phyloP scores from a whole-genome alignment of 2,113 vertebrate genomes.

The Elephantulus edwardii region DNA sequence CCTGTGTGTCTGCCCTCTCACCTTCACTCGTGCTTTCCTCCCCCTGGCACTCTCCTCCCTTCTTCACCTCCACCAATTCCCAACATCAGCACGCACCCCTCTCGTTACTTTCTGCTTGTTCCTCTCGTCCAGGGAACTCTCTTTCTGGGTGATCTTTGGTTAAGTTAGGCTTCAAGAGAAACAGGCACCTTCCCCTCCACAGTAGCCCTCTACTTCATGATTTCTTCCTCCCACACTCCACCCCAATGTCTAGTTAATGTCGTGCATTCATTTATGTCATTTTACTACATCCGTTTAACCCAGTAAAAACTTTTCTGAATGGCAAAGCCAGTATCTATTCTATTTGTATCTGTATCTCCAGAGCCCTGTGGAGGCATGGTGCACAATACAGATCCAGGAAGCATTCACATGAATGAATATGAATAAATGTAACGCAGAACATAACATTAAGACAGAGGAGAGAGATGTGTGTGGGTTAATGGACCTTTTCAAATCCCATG shows the following conservation, averaged over 20 bases:
- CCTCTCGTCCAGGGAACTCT: background rate
- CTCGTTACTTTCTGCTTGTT: background rate
- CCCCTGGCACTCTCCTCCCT: background rate
- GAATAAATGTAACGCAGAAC: background rate
- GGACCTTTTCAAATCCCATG: background rate
- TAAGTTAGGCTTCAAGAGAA: background rate
- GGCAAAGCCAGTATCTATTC: background rate
- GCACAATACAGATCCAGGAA: background rate
- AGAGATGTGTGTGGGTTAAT: background rate
- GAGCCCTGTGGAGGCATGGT: background rate
- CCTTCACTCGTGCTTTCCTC: background rate
- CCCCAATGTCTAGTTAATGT: background rate
- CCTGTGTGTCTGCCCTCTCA: too few relatives aligned
- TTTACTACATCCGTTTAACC: background rate
- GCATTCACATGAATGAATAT: background rate
- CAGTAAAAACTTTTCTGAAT: background rate
- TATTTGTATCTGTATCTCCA: background rate
- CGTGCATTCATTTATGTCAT: background rate
- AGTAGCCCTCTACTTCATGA: background rate
- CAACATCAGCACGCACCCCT: background rate
- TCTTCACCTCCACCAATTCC: too few relatives aligned
- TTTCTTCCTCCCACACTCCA: too few relatives aligned
- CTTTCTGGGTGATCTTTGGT: background rate
- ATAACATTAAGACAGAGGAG: background rate
- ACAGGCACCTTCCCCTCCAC: rapidly evolving